phyloP scores from a whole-genome alignment of 35 echinoderm and acorn worm genomes.

The Acanthaster planci region DNA sequence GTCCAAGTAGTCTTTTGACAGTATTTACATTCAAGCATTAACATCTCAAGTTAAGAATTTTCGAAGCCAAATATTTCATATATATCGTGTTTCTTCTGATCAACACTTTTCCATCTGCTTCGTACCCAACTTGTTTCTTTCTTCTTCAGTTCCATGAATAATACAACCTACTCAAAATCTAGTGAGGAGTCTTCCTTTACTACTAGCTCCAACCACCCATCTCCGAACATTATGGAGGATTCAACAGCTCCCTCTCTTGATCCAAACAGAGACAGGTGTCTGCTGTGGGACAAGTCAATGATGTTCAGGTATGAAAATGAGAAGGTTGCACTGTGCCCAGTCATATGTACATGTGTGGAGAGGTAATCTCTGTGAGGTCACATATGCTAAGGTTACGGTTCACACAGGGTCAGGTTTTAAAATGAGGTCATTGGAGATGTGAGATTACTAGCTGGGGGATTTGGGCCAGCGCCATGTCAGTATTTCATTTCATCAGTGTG shows the following conservation, averaged over 20 bases:
- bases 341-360: neutral
- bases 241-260: slow-evolving; percentile 8
- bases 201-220: neutral
- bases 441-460: too few relatives aligned
- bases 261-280: slow-evolving; percentile 13
- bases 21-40: too few relatives aligned
- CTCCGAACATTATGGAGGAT: neutral
- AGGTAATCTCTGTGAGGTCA: slow-evolving; percentile 8
- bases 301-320: slow-evolving; percentile 8
- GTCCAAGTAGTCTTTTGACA: too few relatives aligned
- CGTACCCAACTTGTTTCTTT: too few relatives aligned
- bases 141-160: neutral
- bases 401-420: neutral
- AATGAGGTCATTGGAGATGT: neutral
- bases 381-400: neutral
- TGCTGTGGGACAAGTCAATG: neutral
- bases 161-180: neutral
- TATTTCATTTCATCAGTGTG: too few relatives aligned
- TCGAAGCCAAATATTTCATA: too few relatives aligned
- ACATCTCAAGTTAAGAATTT: too few relatives aligned
- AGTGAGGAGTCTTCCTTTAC: neutral
- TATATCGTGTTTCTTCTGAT: too few relatives aligned
- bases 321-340: neutral
- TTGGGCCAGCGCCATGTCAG: too few relatives aligned
- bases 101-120: too few relatives aligned